These are phyloP conservation scores for Eospalax fontanierii DNA, from an alignment of 2,797 vertebrate genomes.

Conservation along the genomic window DNA sequence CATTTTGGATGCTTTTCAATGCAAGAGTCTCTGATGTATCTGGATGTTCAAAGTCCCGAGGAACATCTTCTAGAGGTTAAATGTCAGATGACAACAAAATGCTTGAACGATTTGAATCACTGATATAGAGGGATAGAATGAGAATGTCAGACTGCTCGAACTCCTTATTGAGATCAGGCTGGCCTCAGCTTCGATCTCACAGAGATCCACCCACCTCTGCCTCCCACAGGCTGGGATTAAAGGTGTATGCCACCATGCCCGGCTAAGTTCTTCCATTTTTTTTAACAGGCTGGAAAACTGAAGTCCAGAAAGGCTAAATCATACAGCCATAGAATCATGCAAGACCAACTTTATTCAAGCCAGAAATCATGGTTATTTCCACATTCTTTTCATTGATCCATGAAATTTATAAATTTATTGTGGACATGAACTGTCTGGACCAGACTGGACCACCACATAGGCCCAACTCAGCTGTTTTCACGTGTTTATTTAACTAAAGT, in stretches of 20 bases:
- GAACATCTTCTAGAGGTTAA: background rate
- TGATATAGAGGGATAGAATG: background rate
- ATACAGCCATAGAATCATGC: background rate
- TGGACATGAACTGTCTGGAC: background rate
- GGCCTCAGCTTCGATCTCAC: too few species aligned
- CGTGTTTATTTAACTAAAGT: background rate
- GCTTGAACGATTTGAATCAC: slow-evolving; percentile 8
- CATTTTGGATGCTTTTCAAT: slow-evolving; percentile 1
- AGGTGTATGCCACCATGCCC: too few species aligned
- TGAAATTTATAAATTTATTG: background rate
- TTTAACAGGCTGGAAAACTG: background rate
- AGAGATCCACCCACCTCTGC: too few species aligned
- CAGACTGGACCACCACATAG: background rate
- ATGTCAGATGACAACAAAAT: background rate
- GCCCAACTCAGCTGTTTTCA: background rate
- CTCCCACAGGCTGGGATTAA: too few species aligned
- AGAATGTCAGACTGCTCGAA: background rate
- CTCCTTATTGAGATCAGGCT: too few species aligned
- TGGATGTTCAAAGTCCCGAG: background rate
- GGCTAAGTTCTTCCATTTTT: background rate
- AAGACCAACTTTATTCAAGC: background rate
- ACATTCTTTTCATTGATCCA: background rate
- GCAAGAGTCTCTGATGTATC: background rate
- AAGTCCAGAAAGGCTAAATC: background rate
- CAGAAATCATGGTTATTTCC: background rate